Conservation (phyloP, 1,140 invertebrate genomes). For the Drosophila mayri region DNA sequence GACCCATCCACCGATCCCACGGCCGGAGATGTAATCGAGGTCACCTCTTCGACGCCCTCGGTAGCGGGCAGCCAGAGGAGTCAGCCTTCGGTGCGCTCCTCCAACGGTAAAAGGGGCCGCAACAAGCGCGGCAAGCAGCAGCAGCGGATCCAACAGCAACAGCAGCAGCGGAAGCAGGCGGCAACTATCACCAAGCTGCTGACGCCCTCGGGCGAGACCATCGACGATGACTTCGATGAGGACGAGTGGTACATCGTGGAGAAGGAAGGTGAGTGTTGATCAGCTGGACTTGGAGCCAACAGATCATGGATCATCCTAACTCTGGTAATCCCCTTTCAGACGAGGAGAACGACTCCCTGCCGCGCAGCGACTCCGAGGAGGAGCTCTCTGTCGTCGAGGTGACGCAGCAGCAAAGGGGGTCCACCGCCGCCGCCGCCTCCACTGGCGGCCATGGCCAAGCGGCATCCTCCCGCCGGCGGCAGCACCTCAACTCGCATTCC, state of each 20-base stretch:
- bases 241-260: slow-evolving; percentile 84
- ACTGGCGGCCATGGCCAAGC: slow-evolving; percentile 32
- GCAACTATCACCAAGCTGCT: slow-evolving; percentile 62
- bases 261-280: slow-evolving; percentile 73
- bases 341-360: slow-evolving; percentile 73
- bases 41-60: slow-evolving; percentile 76
- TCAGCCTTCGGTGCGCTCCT: slow-evolving; percentile 44
- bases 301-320: background rate
- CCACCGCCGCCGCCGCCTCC: slow-evolving; percentile 4
- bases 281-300: background rate
- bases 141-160: slow-evolving; percentile 37
- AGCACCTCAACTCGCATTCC: slow-evolving; percentile 75
- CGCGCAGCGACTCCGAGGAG: slow-evolving; percentile 80
- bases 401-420: slow-evolving; percentile 37
- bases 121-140: slow-evolving; percentile 59
- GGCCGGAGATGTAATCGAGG: slow-evolving; percentile 78
- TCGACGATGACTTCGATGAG: slow-evolving; percentile 74
- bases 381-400: slow-evolving; percentile 70
- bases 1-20: slow-evolving; percentile 42
- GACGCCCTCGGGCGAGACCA: slow-evolving; percentile 54
- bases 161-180: slow-evolving; percentile 56
- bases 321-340: slow-evolving; percentile 31
- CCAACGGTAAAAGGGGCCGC: slow-evolving; percentile 63
- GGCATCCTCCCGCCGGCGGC: slow-evolving; percentile 37
- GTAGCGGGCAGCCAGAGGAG: slow-evolving; percentile 70